These are phyloP conservation scores for Pandemis corylana DNA, from an alignment of 2,888 invertebrate genomes.

Conservation along the genomic window DNA sequence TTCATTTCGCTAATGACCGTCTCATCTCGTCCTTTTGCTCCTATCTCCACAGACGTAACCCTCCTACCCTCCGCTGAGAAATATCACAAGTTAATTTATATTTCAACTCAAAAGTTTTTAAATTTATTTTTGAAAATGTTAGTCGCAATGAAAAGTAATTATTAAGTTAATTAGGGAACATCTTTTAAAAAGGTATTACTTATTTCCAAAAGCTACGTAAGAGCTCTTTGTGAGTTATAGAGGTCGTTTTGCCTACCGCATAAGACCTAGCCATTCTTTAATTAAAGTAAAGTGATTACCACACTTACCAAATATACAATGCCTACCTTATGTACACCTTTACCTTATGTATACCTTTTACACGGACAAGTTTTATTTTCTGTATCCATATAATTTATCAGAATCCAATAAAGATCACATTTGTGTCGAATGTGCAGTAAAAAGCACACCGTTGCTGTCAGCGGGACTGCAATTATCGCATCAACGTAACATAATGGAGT, in stretches of 20 bases:
- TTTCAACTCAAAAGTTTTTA: conserved; percentile 44
- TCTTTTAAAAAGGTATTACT: not conserved
- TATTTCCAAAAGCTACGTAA: not conserved
- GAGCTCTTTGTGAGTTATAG: not conserved
- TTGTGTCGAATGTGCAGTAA: conserved; percentile 45
- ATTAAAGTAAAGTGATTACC: not conserved
- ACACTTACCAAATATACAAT: not conserved
- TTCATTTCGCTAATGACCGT: conserved; percentile 80
- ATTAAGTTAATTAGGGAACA: not conserved
- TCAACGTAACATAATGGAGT: conserved; percentile 59
- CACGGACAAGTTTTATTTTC: not conserved
- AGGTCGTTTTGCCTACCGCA: not conserved
- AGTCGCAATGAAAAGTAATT: conserved; percentile 1
- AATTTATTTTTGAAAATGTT: conserved; percentile 6
- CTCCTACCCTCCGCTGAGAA: conserved; percentile 27
- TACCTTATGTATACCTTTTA: not conserved
- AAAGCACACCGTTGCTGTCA: conserved; percentile 53
- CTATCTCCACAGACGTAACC: conserved; percentile 51
- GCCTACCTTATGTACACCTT: too few relatives aligned
- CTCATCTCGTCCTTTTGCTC: conserved; percentile 64
- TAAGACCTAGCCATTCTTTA: too few relatives aligned
- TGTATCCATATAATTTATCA: conserved; percentile 21
- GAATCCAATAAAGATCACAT: conserved; percentile 39
- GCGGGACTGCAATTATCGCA: conserved; percentile 63
- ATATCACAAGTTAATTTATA: conserved; percentile 52